Evolutionary conservation across 37 sponge, comb jelly and placozoan genomes (phyloP), one percentile per base, ranked within the genome.

Genomic region (Theonella swinhoei): DNA sequence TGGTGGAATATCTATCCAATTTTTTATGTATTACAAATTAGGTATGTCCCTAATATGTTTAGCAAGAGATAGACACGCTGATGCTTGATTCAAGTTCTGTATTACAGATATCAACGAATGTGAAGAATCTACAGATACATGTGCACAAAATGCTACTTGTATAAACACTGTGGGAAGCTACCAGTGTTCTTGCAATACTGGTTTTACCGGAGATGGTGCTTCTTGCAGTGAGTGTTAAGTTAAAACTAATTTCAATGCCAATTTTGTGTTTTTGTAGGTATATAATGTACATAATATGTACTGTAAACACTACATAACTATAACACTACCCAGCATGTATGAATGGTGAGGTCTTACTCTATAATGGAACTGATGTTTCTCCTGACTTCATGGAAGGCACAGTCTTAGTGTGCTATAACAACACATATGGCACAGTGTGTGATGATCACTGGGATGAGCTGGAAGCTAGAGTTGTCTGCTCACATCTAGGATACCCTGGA

Each of bases 91-190:
- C n/a, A n/a, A n/a, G n/a, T n/a, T n/a, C n/a, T n/a, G n/a, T n/a
- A n/a, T n/a, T n/a, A n/a, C 34, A 47, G 54, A 47, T 47, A 79
- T 37, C 34, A 29, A 79, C 65, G 81, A 80, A 25, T 80, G 81
- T 23, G 1, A 23, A 1, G 32, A 38, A 4, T 30, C 26, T 2
- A 68, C 31, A 3, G 20, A 69, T 38, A 37, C 40, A 23, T 65
- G 81, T 37, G 70, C 43, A 3, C 39, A 25, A 4, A 29, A 68
- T 80, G 69, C 37, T 24, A 68, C 5, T 38, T 80, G 81, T 28
- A 4, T 5, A n/a, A 68, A 80, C 37, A 80, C 71, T 42, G 25
- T 80, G 39, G 81, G 81, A 9, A 80, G 81, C 37, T 28, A 39
- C 29, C 2, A 14, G 22, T 80, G 81, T 68, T 42, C 70, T 24